Base-by-base conservation (phyloP, 2,888 invertebrate genomes). In the Idaea aversata region DNA sequence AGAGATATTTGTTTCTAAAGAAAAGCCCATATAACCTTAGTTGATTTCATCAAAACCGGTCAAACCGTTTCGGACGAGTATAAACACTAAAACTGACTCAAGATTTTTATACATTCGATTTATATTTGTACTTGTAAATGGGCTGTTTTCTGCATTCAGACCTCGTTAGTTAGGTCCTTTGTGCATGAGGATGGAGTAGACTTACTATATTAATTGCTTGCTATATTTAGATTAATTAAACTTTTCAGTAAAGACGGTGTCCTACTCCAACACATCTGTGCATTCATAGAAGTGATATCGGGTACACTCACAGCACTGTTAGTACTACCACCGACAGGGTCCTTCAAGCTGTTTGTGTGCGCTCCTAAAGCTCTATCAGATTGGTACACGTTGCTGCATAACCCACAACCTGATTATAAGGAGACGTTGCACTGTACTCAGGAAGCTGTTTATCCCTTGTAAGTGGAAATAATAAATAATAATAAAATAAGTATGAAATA, bases 361-460 rank as follows among this genome's bases (percentile, higher is more conserved):
- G 94, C 94, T 6, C 96, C 97, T 0, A 94, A 95, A 66, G 95
- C 95, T 58, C 91, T 99, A 34, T 96, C 98, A 0, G 99, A 99
- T 89, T 99, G 99, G 99, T 99, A 99, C 85, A 98, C 99, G 0
- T 88, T 99, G 74, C 94, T 99, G 69, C 94, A 98, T 81, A 99
- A 99, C 91, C 99, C 99, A 5, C 96, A 95, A 73, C 98, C 98
- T 0, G 97, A 98, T 87, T 99, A 98, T 88, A 96, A 97, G 67
- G 95, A 95, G 70, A 96, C 96, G 16, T 87, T 99, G 64, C 96
- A 98, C 88, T 99, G 99, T 87, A 98, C 99, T 0, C 98, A 99
- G 82, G 99, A 99, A 91, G 98, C 99, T 66, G 99, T 99, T 0
- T 99, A 98, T 93, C 99, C 99, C 61, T 90, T 99, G 98, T 99